These are phyloP conservation scores for Drosophila hamatofila DNA, from an alignment of 2,888 invertebrate species.

Conservation along the genomic window DNA sequence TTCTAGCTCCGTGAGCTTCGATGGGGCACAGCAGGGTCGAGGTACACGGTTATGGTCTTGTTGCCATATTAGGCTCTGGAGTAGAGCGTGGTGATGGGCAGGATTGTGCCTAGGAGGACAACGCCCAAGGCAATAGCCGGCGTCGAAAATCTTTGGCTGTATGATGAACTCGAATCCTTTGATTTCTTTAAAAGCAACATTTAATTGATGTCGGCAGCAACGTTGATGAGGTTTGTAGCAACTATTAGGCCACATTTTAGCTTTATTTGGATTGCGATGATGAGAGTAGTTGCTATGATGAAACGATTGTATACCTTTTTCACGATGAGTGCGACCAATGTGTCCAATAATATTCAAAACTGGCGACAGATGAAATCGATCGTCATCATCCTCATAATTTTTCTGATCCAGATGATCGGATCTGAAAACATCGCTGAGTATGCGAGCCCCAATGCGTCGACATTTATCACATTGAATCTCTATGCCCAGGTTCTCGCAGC, in stretches of 20 bases:
- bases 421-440: slow-evolving; percentile 76
- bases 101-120: slow-evolving; percentile 90
- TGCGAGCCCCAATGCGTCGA: slow-evolving; percentile 83
- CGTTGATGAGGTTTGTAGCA: slow-evolving; percentile 86
- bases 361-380: slow-evolving; percentile 75
- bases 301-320: slow-evolving; percentile 49
- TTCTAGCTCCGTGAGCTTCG: slow-evolving; percentile 88
- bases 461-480: slow-evolving; percentile 87
- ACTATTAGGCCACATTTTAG: slow-evolving; percentile 83
- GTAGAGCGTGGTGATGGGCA: slow-evolving; percentile 89
- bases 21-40: slow-evolving; percentile 90
- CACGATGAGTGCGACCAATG: slow-evolving; percentile 65
- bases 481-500: slow-evolving; percentile 86
- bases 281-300: slow-evolving; percentile 59
- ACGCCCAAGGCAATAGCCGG: slow-evolving; percentile 89
- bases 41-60: slow-evolving; percentile 86
- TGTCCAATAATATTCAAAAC: slow-evolving; percentile 83
- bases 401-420: neutral
- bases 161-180: slow-evolving; percentile 89
- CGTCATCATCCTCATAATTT: slow-evolving; percentile 15
- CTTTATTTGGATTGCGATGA: slow-evolving; percentile 16
- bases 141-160: slow-evolving; percentile 90
- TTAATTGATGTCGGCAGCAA: slow-evolving; percentile 89
- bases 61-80: slow-evolving; percentile 89
- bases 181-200: slow-evolving; percentile 88